phyloP scores from a whole-genome alignment of 1,140 invertebrate genomes.

The Drosophila takahashii region DNA sequence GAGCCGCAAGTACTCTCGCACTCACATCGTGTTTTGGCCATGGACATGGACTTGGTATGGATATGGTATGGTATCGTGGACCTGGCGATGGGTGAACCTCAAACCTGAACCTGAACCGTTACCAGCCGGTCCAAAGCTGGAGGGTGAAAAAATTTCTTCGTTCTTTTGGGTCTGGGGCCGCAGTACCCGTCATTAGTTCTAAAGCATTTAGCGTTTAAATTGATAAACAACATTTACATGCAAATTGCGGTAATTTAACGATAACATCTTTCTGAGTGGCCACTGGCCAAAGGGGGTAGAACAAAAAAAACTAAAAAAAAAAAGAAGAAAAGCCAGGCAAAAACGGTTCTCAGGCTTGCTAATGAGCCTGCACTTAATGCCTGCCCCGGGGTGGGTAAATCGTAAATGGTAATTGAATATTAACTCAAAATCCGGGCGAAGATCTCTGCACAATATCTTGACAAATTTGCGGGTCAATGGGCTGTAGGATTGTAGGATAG shows the following conservation, averaged over 20 bases:
- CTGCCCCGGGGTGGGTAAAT: conserved; percentile 1
- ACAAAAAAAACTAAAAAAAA: no score
- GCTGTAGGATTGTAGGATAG: conserved; percentile 24
- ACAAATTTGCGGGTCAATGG: conserved; percentile 54
- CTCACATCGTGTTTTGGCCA: conserved; percentile 35
- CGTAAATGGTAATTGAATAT: conserved; percentile 65
- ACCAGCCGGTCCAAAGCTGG: conserved; percentile 51
- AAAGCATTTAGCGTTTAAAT: conserved; percentile 82
- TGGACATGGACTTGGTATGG: conserved; percentile 2
- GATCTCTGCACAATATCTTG: conserved; percentile 12
- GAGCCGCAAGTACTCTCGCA: conserved; percentile 54
- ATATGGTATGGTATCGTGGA: neutral
- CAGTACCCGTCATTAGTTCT: conserved; percentile 77
- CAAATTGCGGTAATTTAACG: conserved; percentile 81
- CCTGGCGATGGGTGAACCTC: conserved; percentile 9
- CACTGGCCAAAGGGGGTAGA: neutral
- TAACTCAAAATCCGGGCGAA: conserved; percentile 17
- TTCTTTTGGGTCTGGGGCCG: conserved; percentile 57
- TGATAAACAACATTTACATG: conserved; percentile 84
- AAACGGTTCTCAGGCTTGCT: conserved; percentile 70
- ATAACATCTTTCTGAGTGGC: conserved; percentile 64
- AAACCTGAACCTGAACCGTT: conserved; percentile 50
- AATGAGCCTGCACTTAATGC: conserved; percentile 57
- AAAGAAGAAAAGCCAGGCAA: neutral
- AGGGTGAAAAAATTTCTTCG: conserved; percentile 79